A percentile compares a stretch with the other conserved stretches of the same genome.
Evolutionary conservation across 2,797 vertebrate genomes (phyloP).

Genomic region (Gadopsis marmoratus): DNA sequence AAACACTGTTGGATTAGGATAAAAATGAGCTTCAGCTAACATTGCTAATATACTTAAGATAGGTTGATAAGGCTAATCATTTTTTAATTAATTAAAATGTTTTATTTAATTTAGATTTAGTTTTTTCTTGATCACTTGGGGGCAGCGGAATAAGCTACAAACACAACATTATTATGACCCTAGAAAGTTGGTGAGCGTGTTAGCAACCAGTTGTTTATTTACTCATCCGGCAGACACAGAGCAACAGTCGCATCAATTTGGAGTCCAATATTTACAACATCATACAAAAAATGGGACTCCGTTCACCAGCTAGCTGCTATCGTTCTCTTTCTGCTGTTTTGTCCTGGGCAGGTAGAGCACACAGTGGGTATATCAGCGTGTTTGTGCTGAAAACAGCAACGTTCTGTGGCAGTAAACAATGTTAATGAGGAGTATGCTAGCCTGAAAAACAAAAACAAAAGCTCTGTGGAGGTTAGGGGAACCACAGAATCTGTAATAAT

Average conservation of each 20-base stretch:
- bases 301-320: neutral
- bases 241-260: neutral
- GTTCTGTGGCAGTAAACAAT: neutral
- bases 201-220: neutral
- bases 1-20: neutral
- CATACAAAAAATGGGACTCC: neutral
- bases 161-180: neutral
- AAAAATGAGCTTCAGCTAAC: neutral
- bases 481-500: neutral
- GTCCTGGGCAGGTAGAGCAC: neutral
- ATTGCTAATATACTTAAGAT: neutral
- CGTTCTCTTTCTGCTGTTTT: neutral
- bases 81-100: too few species aligned
- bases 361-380: neutral
- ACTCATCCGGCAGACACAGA: neutral
- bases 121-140: neutral
- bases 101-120: too few species aligned
- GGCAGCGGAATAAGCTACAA: neutral
- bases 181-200: neutral
- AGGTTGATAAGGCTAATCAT: neutral
- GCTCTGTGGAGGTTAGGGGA: neutral
- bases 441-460: neutral
- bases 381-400: neutral
- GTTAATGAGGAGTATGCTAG: neutral
- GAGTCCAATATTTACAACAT: too few species aligned